These are phyloP conservation scores for Tachina fera DNA, from an alignment of 2,888 invertebrate species.

Conservation along the genomic window DNA sequence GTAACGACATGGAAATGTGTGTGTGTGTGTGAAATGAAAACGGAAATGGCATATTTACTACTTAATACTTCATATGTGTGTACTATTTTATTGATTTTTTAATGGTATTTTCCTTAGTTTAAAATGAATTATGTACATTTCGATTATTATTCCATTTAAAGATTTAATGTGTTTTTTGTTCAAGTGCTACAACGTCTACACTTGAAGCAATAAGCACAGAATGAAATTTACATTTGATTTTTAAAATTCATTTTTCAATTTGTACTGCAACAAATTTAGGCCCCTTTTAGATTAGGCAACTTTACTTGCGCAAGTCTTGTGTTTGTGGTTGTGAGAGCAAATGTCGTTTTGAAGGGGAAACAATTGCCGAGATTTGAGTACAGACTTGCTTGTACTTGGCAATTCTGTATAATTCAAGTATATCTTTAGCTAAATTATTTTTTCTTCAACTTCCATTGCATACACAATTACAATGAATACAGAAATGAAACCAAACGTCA, in stretches of 20 bases:
- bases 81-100: conserved; percentile 48
- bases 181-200: conserved; percentile 5
- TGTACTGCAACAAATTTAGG: neutral
- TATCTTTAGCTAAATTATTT: too few species aligned
- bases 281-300: too few species aligned
- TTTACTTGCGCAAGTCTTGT: too few species aligned
- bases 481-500: too few species aligned
- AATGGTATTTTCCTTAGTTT: neutral
- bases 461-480: too few species aligned
- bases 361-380: too few species aligned
- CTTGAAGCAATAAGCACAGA: conserved; percentile 30
- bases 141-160: conserved; percentile 34
- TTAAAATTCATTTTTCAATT: neutral
- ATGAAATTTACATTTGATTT: conserved; percentile 23
- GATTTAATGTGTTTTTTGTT: conserved; percentile 34
- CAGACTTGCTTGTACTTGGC: too few species aligned
- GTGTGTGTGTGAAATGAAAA: conserved; percentile 2
- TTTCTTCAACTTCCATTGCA: too few species aligned
- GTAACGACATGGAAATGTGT: conserved; percentile 3
- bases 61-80: neutral
- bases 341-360: too few species aligned
- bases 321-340: too few species aligned
- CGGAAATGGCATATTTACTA: conserved; percentile 28
- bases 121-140: conserved; percentile 14
- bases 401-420: too few species aligned